Evolutionary conservation across 2,113 vertebrate species (phyloP).

Genomic region (Marcusenius ussheri): DNA sequence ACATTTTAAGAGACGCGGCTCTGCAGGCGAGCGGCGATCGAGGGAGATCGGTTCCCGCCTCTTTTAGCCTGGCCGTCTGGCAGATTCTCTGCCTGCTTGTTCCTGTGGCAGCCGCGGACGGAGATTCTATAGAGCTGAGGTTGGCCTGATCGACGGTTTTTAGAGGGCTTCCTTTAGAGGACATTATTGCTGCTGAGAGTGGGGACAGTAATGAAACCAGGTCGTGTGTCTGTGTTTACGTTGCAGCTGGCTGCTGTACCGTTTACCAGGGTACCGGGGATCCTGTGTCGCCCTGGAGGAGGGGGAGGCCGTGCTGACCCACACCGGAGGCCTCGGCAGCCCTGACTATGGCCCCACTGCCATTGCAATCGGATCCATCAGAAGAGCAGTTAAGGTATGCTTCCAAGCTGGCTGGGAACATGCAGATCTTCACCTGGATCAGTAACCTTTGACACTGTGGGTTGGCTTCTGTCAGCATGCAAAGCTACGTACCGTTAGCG

Average conservation of each 20-base stretch:
- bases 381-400: conserved; percentile 66
- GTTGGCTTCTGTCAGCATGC: background rate
- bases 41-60: conserved; percentile 8
- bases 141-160: conserved; percentile 19
- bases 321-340: conserved; percentile 44
- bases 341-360: conserved; percentile 40
- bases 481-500: background rate
- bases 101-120: background rate
- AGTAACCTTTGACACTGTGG: background rate
- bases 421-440: background rate
- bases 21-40: background rate
- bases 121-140: background rate
- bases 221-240: conserved; percentile 30
- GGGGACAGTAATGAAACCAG: conserved; percentile 4
- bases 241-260: conserved; percentile 75
- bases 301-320: conserved; percentile 64
- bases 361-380: conserved; percentile 68
- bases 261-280: conserved; percentile 67
- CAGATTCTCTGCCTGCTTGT: background rate
- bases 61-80: background rate
- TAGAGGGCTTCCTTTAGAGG: background rate
- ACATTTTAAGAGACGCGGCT: background rate
- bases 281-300: conserved; percentile 69
- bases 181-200: background rate
- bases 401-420: background rate